These are phyloP conservation scores for Hydrochoerus hydrochaeris DNA, from an alignment of 2,113 vertebrate species.

Conservation along the genomic window DNA sequence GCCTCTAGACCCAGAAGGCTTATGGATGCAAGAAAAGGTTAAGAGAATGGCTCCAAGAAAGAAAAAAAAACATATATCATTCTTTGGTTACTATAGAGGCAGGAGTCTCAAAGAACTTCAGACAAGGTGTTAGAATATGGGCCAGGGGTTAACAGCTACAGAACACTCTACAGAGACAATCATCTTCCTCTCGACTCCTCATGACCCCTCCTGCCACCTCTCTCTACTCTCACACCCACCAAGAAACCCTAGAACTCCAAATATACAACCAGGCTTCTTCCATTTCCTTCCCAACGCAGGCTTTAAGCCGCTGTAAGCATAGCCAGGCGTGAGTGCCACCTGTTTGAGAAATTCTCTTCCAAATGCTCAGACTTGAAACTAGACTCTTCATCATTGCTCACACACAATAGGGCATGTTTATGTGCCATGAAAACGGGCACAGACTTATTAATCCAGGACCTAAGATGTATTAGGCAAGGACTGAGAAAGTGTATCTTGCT, in stretches of 20 bases:
- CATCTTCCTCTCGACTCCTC: no score
- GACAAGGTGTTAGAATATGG: neutral
- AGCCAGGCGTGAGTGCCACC: neutral
- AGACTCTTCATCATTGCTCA: neutral
- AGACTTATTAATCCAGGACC: neutral
- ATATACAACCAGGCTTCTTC: rapidly evolving
- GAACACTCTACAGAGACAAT: neutral
- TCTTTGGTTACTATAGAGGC: neutral
- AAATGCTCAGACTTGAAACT: neutral
- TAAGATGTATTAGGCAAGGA: neutral
- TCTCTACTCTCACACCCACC: rapidly evolving
- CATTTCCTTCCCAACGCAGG: neutral
- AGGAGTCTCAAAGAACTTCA: neutral
- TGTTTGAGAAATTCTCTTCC: neutral
- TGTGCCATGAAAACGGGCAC: neutral
- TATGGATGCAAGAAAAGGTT: neutral
- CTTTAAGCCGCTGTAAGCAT: rapidly evolving
- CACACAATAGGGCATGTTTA: neutral
- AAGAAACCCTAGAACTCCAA: neutral
- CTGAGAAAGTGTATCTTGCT: neutral
- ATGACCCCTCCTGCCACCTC: neutral
- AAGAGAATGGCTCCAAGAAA: neutral
- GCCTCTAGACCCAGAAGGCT: neutral
- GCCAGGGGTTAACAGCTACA: neutral
- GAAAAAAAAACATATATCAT: neutral